Evolutionary conservation across 2,888 invertebrate species (phyloP), one percentile per base, ranked within the genome.

Genomic region (Alsophila aescularia): DNA sequence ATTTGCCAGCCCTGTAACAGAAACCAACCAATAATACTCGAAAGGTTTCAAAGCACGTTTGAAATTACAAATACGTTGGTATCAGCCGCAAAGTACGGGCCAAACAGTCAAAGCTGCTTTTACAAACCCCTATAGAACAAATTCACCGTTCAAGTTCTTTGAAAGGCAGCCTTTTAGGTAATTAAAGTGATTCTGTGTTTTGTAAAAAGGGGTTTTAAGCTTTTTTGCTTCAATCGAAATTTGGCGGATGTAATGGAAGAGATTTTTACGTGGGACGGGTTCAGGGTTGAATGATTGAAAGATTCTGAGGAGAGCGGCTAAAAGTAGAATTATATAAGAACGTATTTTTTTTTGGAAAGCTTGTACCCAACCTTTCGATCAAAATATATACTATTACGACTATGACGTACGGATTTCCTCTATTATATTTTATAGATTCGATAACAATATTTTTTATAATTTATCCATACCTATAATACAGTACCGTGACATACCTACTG

Each of bases 131-230:
- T 69, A 56, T 61, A 65, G 58, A 65, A 69, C 64, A 72, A 70
- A 73, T 73, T 70, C 67, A 60, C 67, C 66, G 57, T 67, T 67
- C 60, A 67, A 67, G 68, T 64, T 67, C 57, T 70, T 73, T 75
- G 61, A 75, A 68, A 68, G 68, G 64, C 70, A 73, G 72, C 76
- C 77, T 78, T 75, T 81, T 79, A 73, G 66, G 69, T 77, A 73
- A 81, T 81, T 79, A 76, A 77, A 77, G 68, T 72, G 68, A 70
- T 73, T 72, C 60, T 18, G 52, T 47, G 54, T 59, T n/a, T 54
- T 56, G 44, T 47, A 58, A 63, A 63, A 59, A 58, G 43, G 48
- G 50, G 29, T 32, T 58, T 50, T 34, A 47, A 18, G 21, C 36
- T 48, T 45, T 57, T 60, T 56, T 37, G 37, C 34, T 50, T 39